Conservation (phyloP, 1,140 invertebrate species). For the Agrypnia vestita region DNA sequence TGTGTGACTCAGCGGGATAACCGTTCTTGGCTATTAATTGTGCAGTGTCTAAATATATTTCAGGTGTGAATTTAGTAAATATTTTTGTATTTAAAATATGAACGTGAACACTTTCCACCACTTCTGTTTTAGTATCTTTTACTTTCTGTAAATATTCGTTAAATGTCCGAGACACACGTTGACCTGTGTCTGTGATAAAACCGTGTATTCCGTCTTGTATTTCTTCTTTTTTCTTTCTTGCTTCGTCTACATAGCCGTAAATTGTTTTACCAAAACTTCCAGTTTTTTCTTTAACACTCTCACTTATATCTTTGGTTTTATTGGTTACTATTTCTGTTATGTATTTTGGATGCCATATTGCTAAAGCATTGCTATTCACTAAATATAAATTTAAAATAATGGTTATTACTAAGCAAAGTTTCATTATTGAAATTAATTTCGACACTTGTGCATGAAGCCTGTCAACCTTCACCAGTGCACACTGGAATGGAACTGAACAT, state of each 20-base stretch:
- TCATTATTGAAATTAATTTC: constrained; percentile 28
- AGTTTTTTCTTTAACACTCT: constrained; percentile 34
- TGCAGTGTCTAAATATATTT: constrained; percentile 68
- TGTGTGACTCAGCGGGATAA: constrained; percentile 80
- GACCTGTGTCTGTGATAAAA: constrained; percentile 37
- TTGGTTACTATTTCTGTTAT: constrained; percentile 48
- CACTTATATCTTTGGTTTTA: constrained; percentile 46
- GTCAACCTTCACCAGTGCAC: not conserved
- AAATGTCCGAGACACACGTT: constrained; percentile 37
- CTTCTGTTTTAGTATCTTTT: constrained; percentile 21
- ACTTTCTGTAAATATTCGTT: constrained; percentile 38
- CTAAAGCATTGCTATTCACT: constrained; percentile 6
- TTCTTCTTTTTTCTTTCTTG: constrained; percentile 40
- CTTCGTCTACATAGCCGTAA: constrained; percentile 38
- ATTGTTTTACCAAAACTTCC: constrained; percentile 13
- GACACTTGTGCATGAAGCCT: not conserved
- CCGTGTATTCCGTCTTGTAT: constrained; percentile 39
- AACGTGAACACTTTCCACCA: constrained; percentile 8
- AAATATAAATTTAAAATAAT: constrained; percentile 18
- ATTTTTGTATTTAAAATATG: constrained; percentile 42
- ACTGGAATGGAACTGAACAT: not conserved
- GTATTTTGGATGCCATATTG: constrained; percentile 50
- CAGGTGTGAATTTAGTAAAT: constrained; percentile 62
- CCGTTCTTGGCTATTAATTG: constrained; percentile 78
- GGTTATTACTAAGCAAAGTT: not conserved